These are phyloP conservation scores for Trissoscelio sp. DNA, from an alignment of 2,888 invertebrate species.

Conservation along the genomic window DNA sequence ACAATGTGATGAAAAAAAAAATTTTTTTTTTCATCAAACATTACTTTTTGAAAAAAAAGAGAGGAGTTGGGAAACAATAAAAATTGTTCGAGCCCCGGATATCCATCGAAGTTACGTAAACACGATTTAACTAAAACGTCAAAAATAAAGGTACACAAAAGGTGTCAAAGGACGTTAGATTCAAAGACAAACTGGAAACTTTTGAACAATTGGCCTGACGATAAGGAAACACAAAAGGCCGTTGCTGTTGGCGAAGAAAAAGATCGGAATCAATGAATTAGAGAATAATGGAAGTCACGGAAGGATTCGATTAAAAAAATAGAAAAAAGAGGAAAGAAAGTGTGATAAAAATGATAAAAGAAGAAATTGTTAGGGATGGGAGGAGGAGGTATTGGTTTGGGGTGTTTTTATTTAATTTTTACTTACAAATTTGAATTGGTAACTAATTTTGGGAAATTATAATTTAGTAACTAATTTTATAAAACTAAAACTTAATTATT, in stretches of 20 bases:
- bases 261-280: slow-evolving; percentile 56
- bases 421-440: too few relatives aligned
- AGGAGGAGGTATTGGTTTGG: too few relatives aligned
- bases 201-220: slow-evolving; percentile 51
- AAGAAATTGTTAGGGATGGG: too few relatives aligned
- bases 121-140: slow-evolving; percentile 43
- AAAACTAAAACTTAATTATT: too few relatives aligned
- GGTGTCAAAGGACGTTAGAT: slow-evolving; percentile 56
- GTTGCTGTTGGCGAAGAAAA: slow-evolving; percentile 32
- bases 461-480: too few relatives aligned
- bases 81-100: not conserved
- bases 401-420: too few relatives aligned
- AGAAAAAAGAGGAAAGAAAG: not conserved
- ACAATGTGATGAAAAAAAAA: slow-evolving; percentile 32
- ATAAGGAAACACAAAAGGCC: slow-evolving; percentile 54
- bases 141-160: slow-evolving; percentile 44
- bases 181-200: slow-evolving; percentile 58
- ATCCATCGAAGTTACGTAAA: slow-evolving; percentile 34
- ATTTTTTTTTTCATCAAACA: slow-evolving; percentile 16
- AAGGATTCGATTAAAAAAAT: slow-evolving; percentile 28
- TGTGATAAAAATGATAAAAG: not conserved
- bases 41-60: not conserved
- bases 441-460: too few relatives aligned
- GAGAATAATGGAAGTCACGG: slow-evolving; percentile 38
- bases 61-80: not conserved